These are phyloP conservation scores for Mayetiola destructor DNA, from an alignment of 2,888 invertebrate species.

Conservation along the genomic window DNA sequence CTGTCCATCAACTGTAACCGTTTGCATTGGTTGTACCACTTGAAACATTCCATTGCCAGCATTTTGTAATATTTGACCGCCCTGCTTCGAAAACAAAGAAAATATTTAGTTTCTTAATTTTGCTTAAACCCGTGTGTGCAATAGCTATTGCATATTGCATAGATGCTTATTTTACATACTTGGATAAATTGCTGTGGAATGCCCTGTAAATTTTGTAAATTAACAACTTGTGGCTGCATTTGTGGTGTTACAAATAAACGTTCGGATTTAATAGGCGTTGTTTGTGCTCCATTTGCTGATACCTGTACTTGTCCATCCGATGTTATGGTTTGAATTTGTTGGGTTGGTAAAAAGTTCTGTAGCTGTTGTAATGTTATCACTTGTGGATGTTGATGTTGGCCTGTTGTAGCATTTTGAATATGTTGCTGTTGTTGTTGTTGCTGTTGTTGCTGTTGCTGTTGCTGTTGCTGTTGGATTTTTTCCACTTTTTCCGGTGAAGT, in stretches of 20 bases:
- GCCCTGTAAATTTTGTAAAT: constrained; percentile 22
- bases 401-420: constrained; percentile 6
- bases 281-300: constrained; percentile 17
- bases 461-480: constrained; percentile 8
- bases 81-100: constrained; percentile 15
- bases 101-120: background rate
- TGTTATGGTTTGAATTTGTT: constrained; percentile 20
- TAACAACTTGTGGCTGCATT: constrained; percentile 20
- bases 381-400: constrained; percentile 19
- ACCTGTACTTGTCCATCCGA: constrained; percentile 17
- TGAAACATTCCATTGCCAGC: constrained; percentile 32
- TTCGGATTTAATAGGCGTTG: constrained; percentile 23
- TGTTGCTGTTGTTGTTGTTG: constrained; percentile 18
- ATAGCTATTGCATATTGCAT: background rate
- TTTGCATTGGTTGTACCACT: constrained; percentile 66
- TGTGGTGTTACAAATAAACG: constrained; percentile 16
- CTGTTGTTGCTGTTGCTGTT: constrained; percentile 16
- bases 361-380: constrained; percentile 23
- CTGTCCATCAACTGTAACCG: constrained; percentile 83
- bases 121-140: background rate
- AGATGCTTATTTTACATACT: constrained; percentile 15
- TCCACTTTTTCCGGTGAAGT: constrained; percentile 16
- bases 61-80: constrained; percentile 24
- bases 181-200: constrained; percentile 25
- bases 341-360: constrained; percentile 22